These are phyloP conservation scores for Salvelinus sp. DNA, from an alignment of 2,113 vertebrate species.

Conservation along the genomic window DNA sequence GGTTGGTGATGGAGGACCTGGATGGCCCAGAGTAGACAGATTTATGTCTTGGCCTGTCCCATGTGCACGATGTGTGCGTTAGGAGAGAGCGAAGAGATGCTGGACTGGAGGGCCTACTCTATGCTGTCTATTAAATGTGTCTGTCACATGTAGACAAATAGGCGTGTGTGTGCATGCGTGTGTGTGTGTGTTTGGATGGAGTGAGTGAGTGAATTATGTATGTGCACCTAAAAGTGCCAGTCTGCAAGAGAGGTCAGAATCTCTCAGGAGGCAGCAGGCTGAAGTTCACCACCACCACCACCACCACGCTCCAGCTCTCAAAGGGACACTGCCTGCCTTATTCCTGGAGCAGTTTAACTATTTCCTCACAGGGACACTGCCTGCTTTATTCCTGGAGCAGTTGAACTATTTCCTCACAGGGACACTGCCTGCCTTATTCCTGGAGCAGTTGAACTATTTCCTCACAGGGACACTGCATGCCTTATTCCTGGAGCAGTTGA, in stretches of 20 bases:
- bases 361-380: not conserved
- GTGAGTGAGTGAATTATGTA: not conserved
- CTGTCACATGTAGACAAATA: not conserved
- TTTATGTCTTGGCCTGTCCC: not conserved
- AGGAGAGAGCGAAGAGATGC: not conserved
- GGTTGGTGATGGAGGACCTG: not conserved
- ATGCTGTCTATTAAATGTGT: constrained; percentile 21
- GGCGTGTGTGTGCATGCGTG: not conserved
- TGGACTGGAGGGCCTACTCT: not conserved
- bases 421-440: too few species aligned
- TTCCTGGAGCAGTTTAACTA: not conserved
- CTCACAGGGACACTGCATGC: too few species aligned
- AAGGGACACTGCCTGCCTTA: not conserved
- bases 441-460: too few species aligned
- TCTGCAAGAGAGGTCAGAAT: not conserved
- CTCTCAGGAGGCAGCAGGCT: not conserved
- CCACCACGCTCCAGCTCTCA: not conserved
- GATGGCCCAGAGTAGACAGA: not conserved
- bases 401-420: not conserved
- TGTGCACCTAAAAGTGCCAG: not conserved
- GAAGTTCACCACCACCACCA: not conserved
- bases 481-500: too few species aligned
- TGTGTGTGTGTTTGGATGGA: not conserved
- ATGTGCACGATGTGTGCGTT: not conserved
- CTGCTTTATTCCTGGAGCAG: not conserved